Percentiles rank a stretch among this genome's conserved stretches.
phyloP scores from a whole-genome alignment of 2,113 vertebrate species.

The Equus przewalskii region DNA sequence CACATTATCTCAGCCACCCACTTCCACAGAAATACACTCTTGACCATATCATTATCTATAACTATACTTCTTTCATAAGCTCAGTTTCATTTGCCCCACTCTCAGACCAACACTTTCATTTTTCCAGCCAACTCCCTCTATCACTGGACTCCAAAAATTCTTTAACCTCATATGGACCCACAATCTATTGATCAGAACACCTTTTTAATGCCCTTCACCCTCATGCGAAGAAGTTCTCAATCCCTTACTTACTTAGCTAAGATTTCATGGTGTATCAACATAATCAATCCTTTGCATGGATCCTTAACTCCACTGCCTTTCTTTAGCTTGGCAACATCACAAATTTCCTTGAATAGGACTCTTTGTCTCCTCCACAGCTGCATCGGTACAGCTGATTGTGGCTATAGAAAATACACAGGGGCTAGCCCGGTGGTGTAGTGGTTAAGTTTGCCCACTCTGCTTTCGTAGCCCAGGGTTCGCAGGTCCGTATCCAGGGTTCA shows the following conservation, averaged over 20 bases:
- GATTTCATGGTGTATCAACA: neutral
- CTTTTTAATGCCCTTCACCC: neutral
- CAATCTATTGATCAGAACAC: neutral
- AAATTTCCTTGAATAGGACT: neutral
- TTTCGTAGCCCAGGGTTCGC: too few species aligned
- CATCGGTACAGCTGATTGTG: neutral
- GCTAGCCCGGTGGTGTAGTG: too few species aligned
- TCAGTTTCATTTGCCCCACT: neutral
- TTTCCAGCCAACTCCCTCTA: neutral
- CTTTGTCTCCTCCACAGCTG: neutral
- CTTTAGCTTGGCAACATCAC: slow-evolving; percentile 22
- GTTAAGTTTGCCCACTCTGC: too few species aligned
- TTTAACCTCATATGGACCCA: neutral
- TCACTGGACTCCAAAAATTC: neutral
- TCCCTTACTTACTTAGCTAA: neutral
- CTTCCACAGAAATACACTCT: neutral
- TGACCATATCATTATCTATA: neutral
- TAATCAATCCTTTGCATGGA: neutral
- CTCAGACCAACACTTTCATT: neutral
- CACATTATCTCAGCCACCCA: neutral
- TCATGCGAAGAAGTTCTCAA: neutral
- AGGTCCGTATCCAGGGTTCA: too few species aligned
- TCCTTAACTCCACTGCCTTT: neutral
- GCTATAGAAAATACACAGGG: neutral
- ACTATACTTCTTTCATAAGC: neutral